phyloP scores from a whole-genome alignment of 2,797 vertebrate genomes.

The Paedocypris micromegethes region DNA sequence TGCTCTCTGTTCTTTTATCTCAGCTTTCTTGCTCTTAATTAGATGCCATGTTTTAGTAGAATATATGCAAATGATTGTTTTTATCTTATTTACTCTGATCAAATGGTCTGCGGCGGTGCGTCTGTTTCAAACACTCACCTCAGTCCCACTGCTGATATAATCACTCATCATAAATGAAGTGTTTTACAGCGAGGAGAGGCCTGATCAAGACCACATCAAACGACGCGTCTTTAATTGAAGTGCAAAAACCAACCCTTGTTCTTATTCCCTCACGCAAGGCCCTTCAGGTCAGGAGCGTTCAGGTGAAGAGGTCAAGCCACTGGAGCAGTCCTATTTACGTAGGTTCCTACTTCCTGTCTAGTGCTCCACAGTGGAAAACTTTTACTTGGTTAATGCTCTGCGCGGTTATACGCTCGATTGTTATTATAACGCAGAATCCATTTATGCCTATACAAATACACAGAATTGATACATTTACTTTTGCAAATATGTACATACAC shows the following conservation, averaged over 20 bases:
- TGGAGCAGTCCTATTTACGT: no score
- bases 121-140: conserved; percentile 46
- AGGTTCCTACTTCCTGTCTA: no score
- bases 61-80: conserved; percentile 49
- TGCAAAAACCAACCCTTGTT: conserved; percentile 43
- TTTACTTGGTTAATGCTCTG: no score
- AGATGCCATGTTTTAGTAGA: conserved; percentile 53
- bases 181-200: conserved; percentile 41
- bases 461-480: no score
- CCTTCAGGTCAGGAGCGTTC: conserved; percentile 12
- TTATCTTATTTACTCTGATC: conserved; percentile 47
- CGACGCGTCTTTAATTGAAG: conserved; percentile 49
- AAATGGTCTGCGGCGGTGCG: conserved; percentile 45
- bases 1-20: conserved; percentile 27
- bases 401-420: no score
- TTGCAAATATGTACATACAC: no score
- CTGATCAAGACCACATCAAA: conserved; percentile 52
- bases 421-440: no score
- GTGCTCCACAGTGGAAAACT: no score
- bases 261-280: conserved; percentile 10
- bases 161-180: conserved; percentile 52
- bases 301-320: background rate
- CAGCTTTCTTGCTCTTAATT: conserved; percentile 46
- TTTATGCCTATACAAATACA: no score
- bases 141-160: conserved; percentile 38